Conservation (phyloP, 2,888 invertebrate species). For the Idaea aversata region DNA sequence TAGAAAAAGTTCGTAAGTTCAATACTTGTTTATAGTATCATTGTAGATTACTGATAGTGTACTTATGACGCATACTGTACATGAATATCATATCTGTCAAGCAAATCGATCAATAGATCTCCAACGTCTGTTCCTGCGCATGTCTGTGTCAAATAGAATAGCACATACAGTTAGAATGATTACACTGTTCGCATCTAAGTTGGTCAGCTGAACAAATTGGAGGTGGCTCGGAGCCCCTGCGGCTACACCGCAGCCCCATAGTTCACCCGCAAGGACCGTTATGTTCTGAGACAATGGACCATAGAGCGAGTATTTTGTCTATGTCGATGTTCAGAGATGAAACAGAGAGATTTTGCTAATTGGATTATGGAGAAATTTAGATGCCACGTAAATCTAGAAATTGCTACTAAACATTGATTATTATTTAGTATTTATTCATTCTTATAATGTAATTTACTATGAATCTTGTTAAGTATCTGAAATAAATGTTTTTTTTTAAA, state of each 20-base stretch:
- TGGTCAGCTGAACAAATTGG: neutral
- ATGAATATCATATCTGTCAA: neutral
- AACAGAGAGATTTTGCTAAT: neutral
- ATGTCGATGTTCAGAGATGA: neutral
- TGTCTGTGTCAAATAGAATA: neutral
- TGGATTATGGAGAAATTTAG: neutral
- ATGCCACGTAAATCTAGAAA: neutral
- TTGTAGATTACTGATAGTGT: too few species aligned
- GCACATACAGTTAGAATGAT: neutral
- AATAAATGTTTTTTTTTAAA: too few species aligned
- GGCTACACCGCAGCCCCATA: neutral
- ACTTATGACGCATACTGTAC: neutral
- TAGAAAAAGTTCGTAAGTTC: too few species aligned
- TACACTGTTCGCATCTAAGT: neutral
- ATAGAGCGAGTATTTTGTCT: neutral
- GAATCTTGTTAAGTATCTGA: too few species aligned
- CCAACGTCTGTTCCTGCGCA: neutral
- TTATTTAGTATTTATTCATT: too few species aligned
- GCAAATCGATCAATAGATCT: neutral
- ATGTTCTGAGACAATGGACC: neutral
- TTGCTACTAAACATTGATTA: neutral
- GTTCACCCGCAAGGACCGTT: conserved; percentile 2
- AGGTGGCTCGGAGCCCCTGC: neutral
- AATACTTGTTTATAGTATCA: too few species aligned
- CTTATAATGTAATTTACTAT: too few species aligned